phyloP scores from a whole-genome alignment of 92 coral and sea anemone genomes.

The Phymanthus crucifer region DNA sequence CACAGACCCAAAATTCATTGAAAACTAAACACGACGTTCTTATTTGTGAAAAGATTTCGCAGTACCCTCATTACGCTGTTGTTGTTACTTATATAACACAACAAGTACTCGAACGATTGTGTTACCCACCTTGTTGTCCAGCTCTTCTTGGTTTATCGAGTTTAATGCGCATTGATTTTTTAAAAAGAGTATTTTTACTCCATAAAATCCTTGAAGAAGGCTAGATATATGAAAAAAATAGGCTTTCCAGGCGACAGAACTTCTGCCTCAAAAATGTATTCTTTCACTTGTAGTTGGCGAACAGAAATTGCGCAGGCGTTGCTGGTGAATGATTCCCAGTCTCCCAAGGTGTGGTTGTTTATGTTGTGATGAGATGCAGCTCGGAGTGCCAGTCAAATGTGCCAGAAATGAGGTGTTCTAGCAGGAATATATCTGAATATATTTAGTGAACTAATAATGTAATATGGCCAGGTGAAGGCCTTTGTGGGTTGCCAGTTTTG shows the following conservation, averaged over 20 bases:
- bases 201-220: background rate
- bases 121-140: background rate
- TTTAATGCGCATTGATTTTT: background rate
- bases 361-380: constrained; percentile 44
- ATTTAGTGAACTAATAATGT: constrained; percentile 89
- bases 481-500: constrained; percentile 58
- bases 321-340: constrained; percentile 38
- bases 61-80: too few relatives aligned
- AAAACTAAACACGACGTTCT: background rate
- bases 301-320: constrained; percentile 40
- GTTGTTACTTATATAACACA: too few relatives aligned
- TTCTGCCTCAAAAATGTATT: background rate
- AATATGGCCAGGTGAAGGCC: constrained; percentile 90
- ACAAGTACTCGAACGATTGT: background rate
- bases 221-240: background rate
- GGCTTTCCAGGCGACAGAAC: background rate
- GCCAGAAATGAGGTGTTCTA: constrained; percentile 68
- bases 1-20: background rate
- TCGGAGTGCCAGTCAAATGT: constrained; percentile 55
- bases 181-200: background rate
- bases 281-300: background rate
- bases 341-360: constrained; percentile 53
- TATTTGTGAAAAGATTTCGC: background rate
- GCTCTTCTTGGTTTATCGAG: background rate
- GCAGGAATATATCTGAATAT: constrained; percentile 73